Conservation (phyloP, 2,888 invertebrate genomes). For the Bombyx huttoni region DNA sequence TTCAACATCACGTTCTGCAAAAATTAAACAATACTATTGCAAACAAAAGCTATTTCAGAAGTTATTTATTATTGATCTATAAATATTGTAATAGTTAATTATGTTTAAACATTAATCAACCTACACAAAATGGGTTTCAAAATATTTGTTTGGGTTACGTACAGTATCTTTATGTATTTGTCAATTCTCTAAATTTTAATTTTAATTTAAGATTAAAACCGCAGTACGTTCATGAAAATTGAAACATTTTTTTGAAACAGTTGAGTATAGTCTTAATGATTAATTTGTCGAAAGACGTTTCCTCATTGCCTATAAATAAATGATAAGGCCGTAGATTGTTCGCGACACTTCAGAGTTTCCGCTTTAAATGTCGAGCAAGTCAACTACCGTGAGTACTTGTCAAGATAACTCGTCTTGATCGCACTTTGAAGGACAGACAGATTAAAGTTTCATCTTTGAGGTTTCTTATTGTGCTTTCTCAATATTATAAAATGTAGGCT, state of each 20-base stretch:
- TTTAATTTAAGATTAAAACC: background rate
- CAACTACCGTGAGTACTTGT: conserved; percentile 22
- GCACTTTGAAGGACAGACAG: conserved; percentile 23
- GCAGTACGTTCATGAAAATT: background rate
- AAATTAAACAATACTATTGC: too few species aligned
- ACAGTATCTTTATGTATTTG: too few species aligned
- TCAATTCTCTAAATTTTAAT: background rate
- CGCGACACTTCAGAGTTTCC: conserved; percentile 10
- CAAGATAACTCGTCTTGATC: conserved; percentile 20
- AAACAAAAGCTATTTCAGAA: too few species aligned
- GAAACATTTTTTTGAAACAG: background rate
- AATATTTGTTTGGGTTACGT: too few species aligned
- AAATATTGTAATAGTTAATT: too few species aligned
- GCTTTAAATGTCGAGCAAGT: conserved; percentile 23
- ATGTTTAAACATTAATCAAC: too few species aligned
- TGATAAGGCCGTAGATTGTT: conserved; percentile 10
- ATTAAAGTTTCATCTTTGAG: conserved; percentile 24
- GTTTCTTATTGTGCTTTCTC: conserved; percentile 3
- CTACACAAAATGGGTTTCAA: too few species aligned
- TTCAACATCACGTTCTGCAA: too few species aligned
- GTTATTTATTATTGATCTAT: too few species aligned
- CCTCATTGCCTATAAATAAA: conserved; percentile 6
- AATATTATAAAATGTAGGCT: conserved; percentile 8
- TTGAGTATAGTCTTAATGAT: background rate
- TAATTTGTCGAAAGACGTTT: background rate